Conservation (phyloP, 2,797 vertebrate species). For the Protosalanx chinensis region DNA sequence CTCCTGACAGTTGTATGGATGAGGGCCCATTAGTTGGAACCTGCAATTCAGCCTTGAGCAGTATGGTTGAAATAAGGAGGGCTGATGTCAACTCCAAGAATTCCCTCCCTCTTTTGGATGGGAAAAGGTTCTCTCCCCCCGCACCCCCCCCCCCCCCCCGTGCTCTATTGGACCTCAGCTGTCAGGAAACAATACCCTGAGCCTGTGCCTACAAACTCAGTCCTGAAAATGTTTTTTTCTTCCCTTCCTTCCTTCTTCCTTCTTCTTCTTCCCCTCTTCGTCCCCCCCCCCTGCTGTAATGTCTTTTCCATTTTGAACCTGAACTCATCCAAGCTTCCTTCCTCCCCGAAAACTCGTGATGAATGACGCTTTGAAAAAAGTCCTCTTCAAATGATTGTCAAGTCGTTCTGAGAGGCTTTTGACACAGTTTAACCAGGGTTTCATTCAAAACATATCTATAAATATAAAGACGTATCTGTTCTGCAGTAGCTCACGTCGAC, state of each 20-base stretch:
- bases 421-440: slow-evolving; percentile 54
- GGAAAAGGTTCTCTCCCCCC: slow-evolving; percentile 65
- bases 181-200: slow-evolving; percentile 83
- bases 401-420: slow-evolving; percentile 44
- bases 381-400: slow-evolving; percentile 53
- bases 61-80: slow-evolving; percentile 74
- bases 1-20: slow-evolving; percentile 78
- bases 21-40: slow-evolving; percentile 74
- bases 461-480: background rate
- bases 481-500: background rate
- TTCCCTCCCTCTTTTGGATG: slow-evolving; percentile 67
- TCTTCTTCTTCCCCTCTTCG: slow-evolving; percentile 4
- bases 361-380: slow-evolving; percentile 59
- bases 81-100: slow-evolving; percentile 77
- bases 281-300: slow-evolving; percentile 68
- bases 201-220: slow-evolving; percentile 78
- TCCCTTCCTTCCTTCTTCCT: slow-evolving; percentile 36
- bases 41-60: slow-evolving; percentile 75
- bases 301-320: slow-evolving; percentile 84
- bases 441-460: background rate
- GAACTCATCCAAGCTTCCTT: slow-evolving; percentile 76
- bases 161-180: slow-evolving; percentile 75
- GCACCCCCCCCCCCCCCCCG: slow-evolving; percentile 63
- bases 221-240: slow-evolving; percentile 76
- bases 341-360: slow-evolving; percentile 68